A percentile compares a stretch with the other conserved stretches of the same genome.
Conservation (phyloP, 1,140 invertebrate genomes). For the Palaemon carinicauda region DNA sequence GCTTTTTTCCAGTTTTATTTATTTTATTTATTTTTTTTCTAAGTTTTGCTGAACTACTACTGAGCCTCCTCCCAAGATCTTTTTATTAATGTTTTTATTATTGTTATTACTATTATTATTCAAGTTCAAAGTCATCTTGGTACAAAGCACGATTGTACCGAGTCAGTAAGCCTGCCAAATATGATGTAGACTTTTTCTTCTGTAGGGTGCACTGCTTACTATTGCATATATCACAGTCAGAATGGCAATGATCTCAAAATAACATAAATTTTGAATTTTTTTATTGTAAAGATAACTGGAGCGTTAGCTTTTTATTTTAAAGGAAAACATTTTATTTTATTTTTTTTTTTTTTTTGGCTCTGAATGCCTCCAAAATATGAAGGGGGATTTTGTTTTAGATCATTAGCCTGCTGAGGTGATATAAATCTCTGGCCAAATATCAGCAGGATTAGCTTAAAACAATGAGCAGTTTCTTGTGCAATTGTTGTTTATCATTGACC, state of each 20-base stretch:
- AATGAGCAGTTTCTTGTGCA: not conserved
- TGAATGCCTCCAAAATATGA: too few relatives aligned
- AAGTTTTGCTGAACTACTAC: conserved; percentile 45
- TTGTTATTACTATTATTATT: not conserved
- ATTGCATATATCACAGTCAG: conserved; percentile 42
- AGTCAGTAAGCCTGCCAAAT: conserved; percentile 54
- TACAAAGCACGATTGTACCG: conserved; percentile 57
- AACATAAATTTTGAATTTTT: too few relatives aligned
- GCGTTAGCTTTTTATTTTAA: too few relatives aligned
- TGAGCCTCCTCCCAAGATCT: conserved; percentile 30
- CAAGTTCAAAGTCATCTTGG: conserved; percentile 57
- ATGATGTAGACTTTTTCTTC: conserved; percentile 29
- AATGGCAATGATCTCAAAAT: not conserved
- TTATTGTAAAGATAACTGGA: too few relatives aligned
- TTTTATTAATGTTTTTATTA: conserved; percentile 11
- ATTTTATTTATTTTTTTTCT: conserved; percentile 44
- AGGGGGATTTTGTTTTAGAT: too few relatives aligned
- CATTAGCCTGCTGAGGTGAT: too few relatives aligned
- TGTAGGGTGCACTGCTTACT: conserved; percentile 36
- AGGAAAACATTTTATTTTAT: too few relatives aligned
- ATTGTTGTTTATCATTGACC: not conserved
- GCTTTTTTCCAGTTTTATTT: conserved; percentile 42
- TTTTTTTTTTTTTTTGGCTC: too few relatives aligned
- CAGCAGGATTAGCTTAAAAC: too few relatives aligned
- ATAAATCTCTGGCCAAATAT: too few relatives aligned